Conservation (phyloP, 2,888 invertebrate species). For the Polietes domitor region DNA sequence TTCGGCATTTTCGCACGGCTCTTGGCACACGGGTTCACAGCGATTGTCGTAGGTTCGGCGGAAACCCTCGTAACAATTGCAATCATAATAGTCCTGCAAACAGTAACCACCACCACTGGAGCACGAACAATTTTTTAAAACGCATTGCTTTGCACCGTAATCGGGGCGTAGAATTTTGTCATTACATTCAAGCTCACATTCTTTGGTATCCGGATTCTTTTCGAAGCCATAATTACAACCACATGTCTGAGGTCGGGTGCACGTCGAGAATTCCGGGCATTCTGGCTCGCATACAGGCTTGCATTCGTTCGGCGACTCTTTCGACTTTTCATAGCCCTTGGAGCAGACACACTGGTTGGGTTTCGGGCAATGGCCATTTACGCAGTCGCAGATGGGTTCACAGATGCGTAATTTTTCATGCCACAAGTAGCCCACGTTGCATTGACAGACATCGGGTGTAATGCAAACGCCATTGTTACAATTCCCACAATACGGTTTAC, state of each 20-base stretch:
- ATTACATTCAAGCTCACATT: slow-evolving; percentile 13
- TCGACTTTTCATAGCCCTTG: not conserved
- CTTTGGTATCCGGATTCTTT: not conserved
- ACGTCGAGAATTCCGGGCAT: not conserved
- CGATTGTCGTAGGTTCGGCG: slow-evolving; percentile 3
- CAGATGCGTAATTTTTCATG: slow-evolving; percentile 23
- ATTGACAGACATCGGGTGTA: slow-evolving; percentile 48
- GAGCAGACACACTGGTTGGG: slow-evolving; percentile 32
- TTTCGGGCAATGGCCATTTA: slow-evolving; percentile 37
- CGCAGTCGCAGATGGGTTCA: slow-evolving; percentile 33
- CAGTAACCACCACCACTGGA: slow-evolving; percentile 49
- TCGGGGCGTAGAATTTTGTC: slow-evolving; percentile 36
- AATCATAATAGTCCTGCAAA: slow-evolving; percentile 22
- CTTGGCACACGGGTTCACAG: slow-evolving; percentile 39
- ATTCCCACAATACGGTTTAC: slow-evolving; percentile 12
- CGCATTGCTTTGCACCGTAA: slow-evolving; percentile 35
- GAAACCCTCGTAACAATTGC: slow-evolving; percentile 51
- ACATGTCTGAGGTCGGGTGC: not conserved
- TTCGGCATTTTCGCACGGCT: slow-evolving; percentile 43
- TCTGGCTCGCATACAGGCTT: not conserved
- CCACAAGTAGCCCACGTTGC: slow-evolving; percentile 20
- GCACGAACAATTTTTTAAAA: slow-evolving; percentile 47
- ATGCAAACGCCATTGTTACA: slow-evolving; percentile 40
- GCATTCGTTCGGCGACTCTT: not conserved
- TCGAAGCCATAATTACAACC: not conserved